Base-by-base conservation (phyloP, 2,113 vertebrate species). In the Rallus limicola region DNA sequence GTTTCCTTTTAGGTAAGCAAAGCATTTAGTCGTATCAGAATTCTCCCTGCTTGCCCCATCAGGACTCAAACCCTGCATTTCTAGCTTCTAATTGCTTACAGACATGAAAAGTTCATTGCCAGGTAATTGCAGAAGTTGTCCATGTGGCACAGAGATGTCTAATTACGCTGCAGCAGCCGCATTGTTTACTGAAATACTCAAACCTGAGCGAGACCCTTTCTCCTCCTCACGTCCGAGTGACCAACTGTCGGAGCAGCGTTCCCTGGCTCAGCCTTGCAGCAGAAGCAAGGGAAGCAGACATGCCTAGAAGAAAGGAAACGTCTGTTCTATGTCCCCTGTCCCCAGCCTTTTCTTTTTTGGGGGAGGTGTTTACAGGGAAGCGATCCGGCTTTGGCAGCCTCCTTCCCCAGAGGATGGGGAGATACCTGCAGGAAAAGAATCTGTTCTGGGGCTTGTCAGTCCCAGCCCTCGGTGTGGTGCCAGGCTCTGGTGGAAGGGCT, bases 201-300 rank as follows among this genome's bases (percentile, higher is more conserved):
- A 50, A 78, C 42, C 76, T 33, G 56, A 82, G 65, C 5, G 29
- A 79, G 94, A 80, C 63, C 79, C 82, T 85, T 42, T 58, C 15
- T 94, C 93, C 82, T 60, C 36, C 19, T 76, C 76, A 64, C 19
- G 24, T 38, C 62, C 58, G 70, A 69, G 71, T 64, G 79, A 88
- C 82, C 94, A 60, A 42, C 87, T 90, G 83, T 16, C 60, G 6
- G 72, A 90, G 96, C 92, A 93, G 93, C 16, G 36, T 46, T 38
- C 95, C 38, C 75, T 63, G 75, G 60, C 83, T 67, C 56, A 16
- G 90, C 84, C 60, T 31, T 17, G 65, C 82, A 53, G 52, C 50
- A 52, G 50, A 14, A 53, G 52, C 67, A 50, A 9, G 40, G 72
- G 71, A 44, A 76, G 55, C 78, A 64, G 86, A 19, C 17, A 1